Percentiles rank a stretch among this genome's conserved stretches.
phyloP scores from a whole-genome alignment of 2,888 invertebrate species.

The Pecten maximus region DNA sequence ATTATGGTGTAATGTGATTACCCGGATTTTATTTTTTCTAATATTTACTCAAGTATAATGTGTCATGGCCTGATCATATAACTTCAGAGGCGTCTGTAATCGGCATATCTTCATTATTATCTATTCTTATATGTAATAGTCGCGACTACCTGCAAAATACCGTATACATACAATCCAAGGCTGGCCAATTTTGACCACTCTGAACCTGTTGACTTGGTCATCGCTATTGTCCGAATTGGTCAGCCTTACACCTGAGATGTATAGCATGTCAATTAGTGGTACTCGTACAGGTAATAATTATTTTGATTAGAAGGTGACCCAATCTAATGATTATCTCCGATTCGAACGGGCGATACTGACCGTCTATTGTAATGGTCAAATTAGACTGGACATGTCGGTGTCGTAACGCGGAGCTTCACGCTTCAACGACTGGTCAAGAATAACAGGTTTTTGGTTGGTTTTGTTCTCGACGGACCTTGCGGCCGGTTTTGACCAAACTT shows the following conservation, averaged over 20 bases:
- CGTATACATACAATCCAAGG: neutral
- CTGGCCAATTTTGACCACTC: neutral
- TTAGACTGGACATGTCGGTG: slow-evolving; percentile 28
- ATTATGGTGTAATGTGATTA: neutral
- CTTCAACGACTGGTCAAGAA: neutral
- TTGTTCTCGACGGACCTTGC: slow-evolving; percentile 4
- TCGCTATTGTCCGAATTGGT: neutral
- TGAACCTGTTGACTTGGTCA: neutral
- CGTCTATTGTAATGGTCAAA: slow-evolving; percentile 11
- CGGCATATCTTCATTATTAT: neutral
- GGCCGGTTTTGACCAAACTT: neutral
- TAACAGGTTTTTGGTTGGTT: neutral
- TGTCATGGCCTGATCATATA: neutral
- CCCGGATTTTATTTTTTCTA: neutral
- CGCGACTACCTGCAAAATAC: neutral
- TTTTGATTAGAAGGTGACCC: slow-evolving; percentile 21
- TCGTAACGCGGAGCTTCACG: neutral
- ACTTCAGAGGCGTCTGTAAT: neutral
- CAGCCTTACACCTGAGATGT: neutral
- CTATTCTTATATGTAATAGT: neutral
- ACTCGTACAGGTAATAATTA: slow-evolving; percentile 30
- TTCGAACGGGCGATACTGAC: neutral
- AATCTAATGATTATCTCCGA: slow-evolving; percentile 20
- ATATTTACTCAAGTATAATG: neutral
- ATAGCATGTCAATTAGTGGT: neutral